phyloP scores from a whole-genome alignment of 2,888 invertebrate species.

The Argyresthia goedartella region DNA sequence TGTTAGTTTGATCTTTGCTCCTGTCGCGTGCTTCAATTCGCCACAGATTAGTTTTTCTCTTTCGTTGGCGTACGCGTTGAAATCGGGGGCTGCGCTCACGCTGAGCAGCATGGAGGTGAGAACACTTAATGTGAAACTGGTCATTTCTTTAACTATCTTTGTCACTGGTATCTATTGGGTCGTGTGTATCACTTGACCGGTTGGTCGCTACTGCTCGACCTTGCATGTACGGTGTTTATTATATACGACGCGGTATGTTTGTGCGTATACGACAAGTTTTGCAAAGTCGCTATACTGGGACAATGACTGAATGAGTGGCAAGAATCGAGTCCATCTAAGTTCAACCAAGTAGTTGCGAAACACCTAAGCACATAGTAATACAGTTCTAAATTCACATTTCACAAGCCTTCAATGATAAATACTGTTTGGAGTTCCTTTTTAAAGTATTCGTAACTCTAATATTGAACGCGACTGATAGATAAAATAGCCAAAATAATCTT shows the following conservation, averaged over 20 bases:
- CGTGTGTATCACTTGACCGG: neutral
- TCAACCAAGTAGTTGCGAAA: too few species aligned
- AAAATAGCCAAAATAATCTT: too few species aligned
- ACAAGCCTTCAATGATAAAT: too few species aligned
- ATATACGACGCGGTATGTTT: neutral
- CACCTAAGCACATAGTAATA: too few species aligned
- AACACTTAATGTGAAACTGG: neutral
- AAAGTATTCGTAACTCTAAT: too few species aligned
- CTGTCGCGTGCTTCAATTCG: slow-evolving; percentile 58
- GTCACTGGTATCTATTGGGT: neutral
- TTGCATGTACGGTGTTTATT: neutral
- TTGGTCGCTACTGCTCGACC: neutral
- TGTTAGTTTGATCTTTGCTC: slow-evolving; percentile 54
- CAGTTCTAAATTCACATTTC: too few species aligned
- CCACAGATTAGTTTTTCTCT: slow-evolving; percentile 31
- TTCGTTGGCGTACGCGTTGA: slow-evolving; percentile 23
- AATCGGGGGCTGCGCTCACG: slow-evolving; percentile 15
- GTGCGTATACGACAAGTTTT: too few species aligned
- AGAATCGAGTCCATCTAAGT: too few species aligned
- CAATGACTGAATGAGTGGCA: too few species aligned
- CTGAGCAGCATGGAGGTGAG: slow-evolving; percentile 16
- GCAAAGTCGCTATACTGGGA: too few species aligned
- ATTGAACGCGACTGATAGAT: too few species aligned
- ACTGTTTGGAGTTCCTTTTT: too few species aligned
- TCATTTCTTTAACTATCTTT: slow-evolving; percentile 15